Base-by-base conservation (phyloP, 2,888 invertebrate genomes). In the Polydrusus pterygomalis region DNA sequence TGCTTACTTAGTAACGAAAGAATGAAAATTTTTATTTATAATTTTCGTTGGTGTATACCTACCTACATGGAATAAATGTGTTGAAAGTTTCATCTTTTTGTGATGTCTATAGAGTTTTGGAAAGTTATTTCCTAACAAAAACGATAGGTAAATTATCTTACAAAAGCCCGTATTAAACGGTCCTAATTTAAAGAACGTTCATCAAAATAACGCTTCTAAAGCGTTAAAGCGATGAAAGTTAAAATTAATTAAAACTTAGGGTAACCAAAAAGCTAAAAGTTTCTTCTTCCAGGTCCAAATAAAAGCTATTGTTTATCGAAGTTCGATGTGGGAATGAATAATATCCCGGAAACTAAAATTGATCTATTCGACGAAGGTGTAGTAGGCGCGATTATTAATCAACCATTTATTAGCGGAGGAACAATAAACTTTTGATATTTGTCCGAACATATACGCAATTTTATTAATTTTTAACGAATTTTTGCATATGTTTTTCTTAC, bases 391-490 rank as follows among this genome's bases (percentile, higher is more conserved):
- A 73, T 73, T 60, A 76, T 76, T 72, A 76, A 76, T 76, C 76
- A 76, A 76, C 43, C 45, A 64, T 72, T n/a, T 76, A 73, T 72
- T 76, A 76, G 73, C 76, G 69, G 64, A 76, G 76, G 72, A 73
- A 76, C 76, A 76, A 76, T 76, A 76, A 73, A 76, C 73, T 72
- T 72, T 64, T 64, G 54, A 76, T 73, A 76, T 76, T 72, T 76
- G 73, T 76, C 69, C 62, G 76, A 30, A 49, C 72, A 34, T 25
- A 34, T 10, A 20, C 45, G 9, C 25, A 25, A 3, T 3, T 25
- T 25, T 25, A 25, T 3, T 25, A 25, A 1, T 25, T 25, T 25
- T 25, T 25, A 25, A 3, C 25, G 5, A 25, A 3, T 25, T 25
- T 5, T n/a, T n/a, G n/a, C n/a, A n/a, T n/a, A n/a, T n/a, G n/a